Base-by-base conservation (phyloP, 2,113 vertebrate genomes). In the Carollia perspicillata region DNA sequence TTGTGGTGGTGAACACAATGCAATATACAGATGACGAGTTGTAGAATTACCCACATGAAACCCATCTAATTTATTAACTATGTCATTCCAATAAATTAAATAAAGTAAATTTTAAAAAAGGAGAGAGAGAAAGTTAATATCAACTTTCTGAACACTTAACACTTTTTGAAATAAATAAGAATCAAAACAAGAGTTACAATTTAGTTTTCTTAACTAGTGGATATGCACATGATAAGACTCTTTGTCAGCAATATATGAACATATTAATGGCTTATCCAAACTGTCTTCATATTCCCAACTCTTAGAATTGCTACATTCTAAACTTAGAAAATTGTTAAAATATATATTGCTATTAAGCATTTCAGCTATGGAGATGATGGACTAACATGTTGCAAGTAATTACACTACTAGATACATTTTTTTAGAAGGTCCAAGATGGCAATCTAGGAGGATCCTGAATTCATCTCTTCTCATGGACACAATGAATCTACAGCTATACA, bases 81-180 rank as follows among this genome's bases (percentile, higher is more conserved):
- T 68, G n/a, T 37, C 66, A 37, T 17, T 10, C 17, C 12, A 68
- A 68, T 68, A 37, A 68, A 35, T 20, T 68, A 17, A 68, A 37
- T 68, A 37, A 68, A 68, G 37, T 35, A 3, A 35, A 68, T 60
- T 60, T 60, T 60, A 20, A 37, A 68, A 68, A 37, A 16, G 16
- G 65, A 40, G 55, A n/a, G 63, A 30, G 33, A 40, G 42, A 78
- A 93, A 80, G 33, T 87, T 95, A 92, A 20, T 58, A 37, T 77
- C 49, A 93, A 88, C n/a, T 87, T 95, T 90, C 44, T 80, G 17
- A 94, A 33, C n/a, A 81, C 30, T 28, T 71, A 87, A 87, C 37
- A 42, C 11, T 63, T 74, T 83, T 89, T 49, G 42, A 89, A 66
- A 55, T 14, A 80, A 79, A 40, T 68, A 78, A 68, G 60, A 51